phyloP scores from a whole-genome alignment of 2,888 invertebrate genomes.

The Ectobius pallidus region DNA sequence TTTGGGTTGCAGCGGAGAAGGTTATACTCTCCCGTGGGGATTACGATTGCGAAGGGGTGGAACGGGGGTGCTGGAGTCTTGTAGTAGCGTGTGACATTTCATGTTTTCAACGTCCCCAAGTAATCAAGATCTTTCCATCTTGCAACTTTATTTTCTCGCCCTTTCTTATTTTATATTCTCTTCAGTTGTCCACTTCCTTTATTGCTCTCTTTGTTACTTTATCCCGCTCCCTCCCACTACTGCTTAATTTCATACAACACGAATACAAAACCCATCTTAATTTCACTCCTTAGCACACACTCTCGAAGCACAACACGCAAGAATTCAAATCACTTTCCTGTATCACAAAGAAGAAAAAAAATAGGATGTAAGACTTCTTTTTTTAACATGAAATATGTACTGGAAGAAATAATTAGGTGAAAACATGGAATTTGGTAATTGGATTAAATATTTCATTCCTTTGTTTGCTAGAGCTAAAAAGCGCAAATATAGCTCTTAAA shows the following conservation, averaged over 20 bases:
- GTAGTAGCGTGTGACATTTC: conserved; percentile 24
- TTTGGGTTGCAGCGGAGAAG: background rate
- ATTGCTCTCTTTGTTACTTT: conserved; percentile 15
- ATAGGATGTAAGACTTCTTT: background rate
- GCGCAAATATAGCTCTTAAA: no score
- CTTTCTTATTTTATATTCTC: background rate
- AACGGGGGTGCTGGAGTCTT: background rate
- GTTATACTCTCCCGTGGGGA: background rate
- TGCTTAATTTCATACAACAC: conserved; percentile 4
- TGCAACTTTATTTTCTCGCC: background rate
- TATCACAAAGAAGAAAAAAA: background rate
- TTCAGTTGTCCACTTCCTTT: conserved; percentile 24
- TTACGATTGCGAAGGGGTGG: no score
- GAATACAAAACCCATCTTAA: background rate
- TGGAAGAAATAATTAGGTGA: conserved; percentile 14
- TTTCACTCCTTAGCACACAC: no score
- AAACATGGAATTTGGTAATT: conserved; percentile 17
- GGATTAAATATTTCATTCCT: conserved; percentile 16
- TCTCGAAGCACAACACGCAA: background rate
- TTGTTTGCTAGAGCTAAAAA: background rate
- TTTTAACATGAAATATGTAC: conserved; percentile 14
- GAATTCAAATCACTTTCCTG: conserved; percentile 16
- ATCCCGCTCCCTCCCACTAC: background rate
- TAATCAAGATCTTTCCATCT: conserved; percentile 23
- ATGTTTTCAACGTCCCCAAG: conserved; percentile 19